phyloP scores from a whole-genome alignment of 2,888 invertebrate species.

The Entomobrya multifasciata region DNA sequence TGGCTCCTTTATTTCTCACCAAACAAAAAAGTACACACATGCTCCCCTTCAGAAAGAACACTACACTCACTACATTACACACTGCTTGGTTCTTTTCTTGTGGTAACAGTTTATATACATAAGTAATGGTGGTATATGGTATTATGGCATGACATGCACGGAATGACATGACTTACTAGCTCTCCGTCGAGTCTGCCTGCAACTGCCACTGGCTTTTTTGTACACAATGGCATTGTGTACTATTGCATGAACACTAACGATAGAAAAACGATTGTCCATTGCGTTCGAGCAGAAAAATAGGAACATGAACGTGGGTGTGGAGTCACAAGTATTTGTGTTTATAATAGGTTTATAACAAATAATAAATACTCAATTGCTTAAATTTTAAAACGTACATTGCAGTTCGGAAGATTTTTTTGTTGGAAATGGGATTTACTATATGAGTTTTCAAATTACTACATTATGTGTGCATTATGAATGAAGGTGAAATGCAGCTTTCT shows the following conservation, averaged over 20 bases:
- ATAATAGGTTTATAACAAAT: not conserved
- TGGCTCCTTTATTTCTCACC: constrained; percentile 46
- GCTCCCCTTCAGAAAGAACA: not conserved
- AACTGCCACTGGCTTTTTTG: not conserved
- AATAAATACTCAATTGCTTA: too few relatives aligned
- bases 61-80: not conserved
- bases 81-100: not conserved
- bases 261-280: constrained; percentile 36
- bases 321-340: not conserved
- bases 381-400: too few relatives aligned
- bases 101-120: not conserved
- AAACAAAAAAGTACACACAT: constrained; percentile 34
- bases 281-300: constrained; percentile 7
- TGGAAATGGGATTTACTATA: too few relatives aligned
- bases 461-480: too few relatives aligned
- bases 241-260: not conserved
- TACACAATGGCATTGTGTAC: not conserved
- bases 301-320: not conserved
- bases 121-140: not conserved
- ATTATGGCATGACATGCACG: constrained; percentile 20
- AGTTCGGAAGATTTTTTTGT: too few relatives aligned
- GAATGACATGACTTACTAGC: constrained; percentile 24
- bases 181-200: not conserved
- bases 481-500: too few relatives aligned
- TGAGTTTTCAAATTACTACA: too few relatives aligned